These are phyloP conservation scores for Mythimna loreyi DNA, from an alignment of 2,888 invertebrate genomes.

Conservation along the genomic window DNA sequence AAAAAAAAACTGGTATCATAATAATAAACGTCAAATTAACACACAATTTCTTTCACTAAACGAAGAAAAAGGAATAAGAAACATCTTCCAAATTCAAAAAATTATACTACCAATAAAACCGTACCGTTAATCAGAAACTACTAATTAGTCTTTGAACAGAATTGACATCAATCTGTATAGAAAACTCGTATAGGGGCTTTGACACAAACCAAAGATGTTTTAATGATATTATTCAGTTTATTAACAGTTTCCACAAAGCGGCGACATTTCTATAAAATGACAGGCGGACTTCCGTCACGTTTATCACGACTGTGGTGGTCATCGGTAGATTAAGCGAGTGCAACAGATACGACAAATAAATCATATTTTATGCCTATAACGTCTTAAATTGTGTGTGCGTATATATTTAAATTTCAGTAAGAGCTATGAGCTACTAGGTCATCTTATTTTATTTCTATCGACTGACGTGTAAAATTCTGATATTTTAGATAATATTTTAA, in stretches of 20 bases:
- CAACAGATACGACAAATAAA: constrained; percentile 40
- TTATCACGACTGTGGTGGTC: constrained; percentile 81
- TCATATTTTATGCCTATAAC: constrained; percentile 25
- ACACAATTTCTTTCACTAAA: constrained; percentile 8
- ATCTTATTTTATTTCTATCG: too few species aligned
- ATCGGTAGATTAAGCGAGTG: constrained; percentile 51
- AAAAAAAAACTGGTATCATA: constrained; percentile 18
- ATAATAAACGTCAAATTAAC: constrained; percentile 34
- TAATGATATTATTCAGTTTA: constrained; percentile 64
- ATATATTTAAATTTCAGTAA: too few species aligned
- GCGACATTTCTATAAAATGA: constrained; percentile 76
- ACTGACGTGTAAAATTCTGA: too few species aligned
- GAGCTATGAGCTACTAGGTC: too few species aligned
- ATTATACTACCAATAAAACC: constrained; percentile 37
- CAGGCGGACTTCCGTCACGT: constrained; percentile 80
- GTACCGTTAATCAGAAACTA: constrained; percentile 30
- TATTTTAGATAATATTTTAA: too few species aligned
- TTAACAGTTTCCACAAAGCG: constrained; percentile 75
- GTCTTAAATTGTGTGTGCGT: too few species aligned
- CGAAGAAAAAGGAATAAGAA: neutral
- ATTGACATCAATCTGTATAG: constrained; percentile 31
- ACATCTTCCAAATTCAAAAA: constrained; percentile 13
- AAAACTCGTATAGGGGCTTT: constrained; percentile 43
- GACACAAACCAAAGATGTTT: constrained; percentile 56
- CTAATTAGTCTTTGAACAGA: constrained; percentile 54